These are phyloP conservation scores for Sula dactylatra DNA, from an alignment of 2,113 vertebrate species.

Conservation along the genomic window DNA sequence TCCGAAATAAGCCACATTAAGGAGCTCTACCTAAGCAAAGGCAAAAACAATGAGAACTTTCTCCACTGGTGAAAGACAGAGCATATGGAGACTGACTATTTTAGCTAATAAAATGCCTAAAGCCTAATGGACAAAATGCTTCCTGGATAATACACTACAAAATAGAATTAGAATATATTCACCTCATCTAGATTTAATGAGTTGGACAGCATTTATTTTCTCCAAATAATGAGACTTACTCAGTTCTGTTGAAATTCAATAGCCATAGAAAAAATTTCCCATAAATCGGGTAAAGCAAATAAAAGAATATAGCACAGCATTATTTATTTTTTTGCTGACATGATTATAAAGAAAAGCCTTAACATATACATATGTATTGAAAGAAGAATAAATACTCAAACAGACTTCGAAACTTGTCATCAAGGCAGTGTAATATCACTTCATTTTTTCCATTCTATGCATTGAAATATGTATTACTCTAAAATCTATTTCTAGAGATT, in stretches of 20 bases:
- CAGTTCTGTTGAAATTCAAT: background rate
- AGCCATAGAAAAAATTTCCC: background rate
- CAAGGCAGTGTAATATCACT: background rate
- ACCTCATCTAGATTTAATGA: background rate
- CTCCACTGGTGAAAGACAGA: background rate
- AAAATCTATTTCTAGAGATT: background rate
- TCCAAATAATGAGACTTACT: background rate
- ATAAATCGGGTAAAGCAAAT: background rate
- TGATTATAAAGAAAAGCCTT: background rate
- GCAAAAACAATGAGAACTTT: background rate
- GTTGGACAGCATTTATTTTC: background rate
- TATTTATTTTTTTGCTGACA: background rate
- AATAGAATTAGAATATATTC: background rate
- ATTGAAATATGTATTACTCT: background rate
- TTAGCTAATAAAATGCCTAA: background rate
- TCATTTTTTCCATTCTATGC: background rate
- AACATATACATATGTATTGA: background rate
- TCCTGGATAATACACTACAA: background rate
- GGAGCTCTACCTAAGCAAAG: background rate
- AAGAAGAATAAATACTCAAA: background rate
- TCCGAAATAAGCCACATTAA: background rate
- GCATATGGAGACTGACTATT: background rate
- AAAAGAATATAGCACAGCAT: background rate
- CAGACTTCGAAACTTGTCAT: background rate
- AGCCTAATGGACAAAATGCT: background rate